A percentile compares a stretch with the other conserved stretches of the same genome.
Evolutionary conservation across 2,113 vertebrate species (phyloP).

Genomic region (Tetrao urogallus): DNA sequence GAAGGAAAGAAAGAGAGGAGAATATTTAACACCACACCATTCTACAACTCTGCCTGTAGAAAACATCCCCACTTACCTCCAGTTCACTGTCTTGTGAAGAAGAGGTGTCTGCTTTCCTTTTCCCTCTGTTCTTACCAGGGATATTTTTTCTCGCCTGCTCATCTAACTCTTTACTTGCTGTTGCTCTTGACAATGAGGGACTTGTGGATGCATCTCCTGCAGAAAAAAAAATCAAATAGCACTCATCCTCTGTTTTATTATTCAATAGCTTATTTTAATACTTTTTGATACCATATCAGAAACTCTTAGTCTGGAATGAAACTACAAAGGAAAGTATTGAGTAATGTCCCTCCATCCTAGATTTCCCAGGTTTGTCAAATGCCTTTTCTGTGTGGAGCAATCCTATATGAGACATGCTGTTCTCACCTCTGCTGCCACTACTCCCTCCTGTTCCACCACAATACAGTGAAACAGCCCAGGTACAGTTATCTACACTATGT

Average conservation of each 20-base stretch:
- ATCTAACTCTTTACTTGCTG: slow-evolving; percentile 87
- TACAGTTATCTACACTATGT: neutral
- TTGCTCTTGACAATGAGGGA: slow-evolving; percentile 74
- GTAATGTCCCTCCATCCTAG: neutral
- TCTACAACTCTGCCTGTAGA: neutral
- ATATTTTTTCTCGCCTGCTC: slow-evolving; percentile 89
- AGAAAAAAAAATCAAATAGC: slow-evolving; percentile 2
- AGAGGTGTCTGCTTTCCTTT: slow-evolving; percentile 89
- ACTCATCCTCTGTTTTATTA: neutral
- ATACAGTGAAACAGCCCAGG: neutral
- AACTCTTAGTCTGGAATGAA: neutral
- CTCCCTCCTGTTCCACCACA: neutral
- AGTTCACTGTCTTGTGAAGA: slow-evolving; percentile 89
- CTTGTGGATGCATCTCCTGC: slow-evolving; percentile 76
- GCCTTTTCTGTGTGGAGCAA: neutral
- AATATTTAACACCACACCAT: neutral
- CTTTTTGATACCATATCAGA: neutral
- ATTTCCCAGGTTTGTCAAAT: neutral
- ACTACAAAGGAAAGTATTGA: neutral
- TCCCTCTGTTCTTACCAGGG: slow-evolving; percentile 91
- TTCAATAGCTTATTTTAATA: neutral
- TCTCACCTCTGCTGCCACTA: neutral
- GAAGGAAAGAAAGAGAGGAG: neutral
- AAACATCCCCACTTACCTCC: slow-evolving; percentile 80
- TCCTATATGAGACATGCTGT: accelerated